Base-by-base conservation (phyloP, 2,797 vertebrate species). In the Pogoniulus pusillus region DNA sequence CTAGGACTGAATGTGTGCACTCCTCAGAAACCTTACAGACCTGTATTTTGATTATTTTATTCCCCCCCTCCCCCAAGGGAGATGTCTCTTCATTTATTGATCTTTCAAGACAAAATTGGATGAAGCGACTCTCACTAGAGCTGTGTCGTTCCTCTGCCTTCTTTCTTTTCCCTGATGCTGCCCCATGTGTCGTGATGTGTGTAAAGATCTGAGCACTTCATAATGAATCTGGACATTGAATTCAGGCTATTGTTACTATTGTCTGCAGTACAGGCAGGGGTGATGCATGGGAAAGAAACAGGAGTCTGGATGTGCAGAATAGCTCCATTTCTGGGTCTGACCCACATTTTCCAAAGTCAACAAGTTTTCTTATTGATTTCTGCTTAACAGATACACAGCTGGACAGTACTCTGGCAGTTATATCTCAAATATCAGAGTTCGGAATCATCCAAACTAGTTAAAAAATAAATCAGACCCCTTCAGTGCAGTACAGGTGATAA, bases 331-430 rank as follows among this genome's bases (percentile, higher is more conserved):
- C 87, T 90, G 90, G 39, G 57, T 73, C 83, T 93, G 90, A 89
- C 82, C 91, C 77, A 92, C 65, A 93, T 95, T 95, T 93, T 85
- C 85, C 74, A n/a, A 94, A 94, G 89, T 92, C 93, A 93, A 29
- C 66, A 89, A 43, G 68, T 79, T 32, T 86, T 90, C 59, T 47
- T 54, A 10, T 84, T 12, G 14, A 62, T 74, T 91, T 75, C 57
- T 84, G 71, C 32, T 76, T 86, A 34, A 34, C 55, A 64, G 78
- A 76, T 60, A 53, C 24, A 73, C 75, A 91, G 63, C 41, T 78
- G 73, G 58, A 51, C 1, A 3, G 58, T 51, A 85, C 72, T 39
- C 27, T 85, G 37, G 62, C 58, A 80, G 62, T 24, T 71, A 19
- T 2, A 7, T 55, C 58, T 70, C 65, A 69, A 89, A 60, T 79